Conservation (phyloP, 2,888 invertebrate species). For the Aporophyla lueneburgensis region DNA sequence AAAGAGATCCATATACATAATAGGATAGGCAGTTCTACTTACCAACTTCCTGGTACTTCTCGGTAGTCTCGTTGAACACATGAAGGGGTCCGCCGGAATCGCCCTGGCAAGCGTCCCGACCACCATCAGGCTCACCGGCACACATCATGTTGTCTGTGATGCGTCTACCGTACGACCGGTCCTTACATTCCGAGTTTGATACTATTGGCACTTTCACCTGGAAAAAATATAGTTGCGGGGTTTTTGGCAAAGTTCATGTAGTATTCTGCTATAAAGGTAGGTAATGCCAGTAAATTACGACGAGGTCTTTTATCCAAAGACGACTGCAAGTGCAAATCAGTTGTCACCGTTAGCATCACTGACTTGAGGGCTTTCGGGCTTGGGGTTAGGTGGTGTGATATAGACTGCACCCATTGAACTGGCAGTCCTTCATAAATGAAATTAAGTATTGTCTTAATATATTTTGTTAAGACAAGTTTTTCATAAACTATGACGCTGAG, state of each 20-base stretch:
- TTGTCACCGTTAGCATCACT: not conserved
- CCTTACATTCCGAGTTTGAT: slow-evolving; percentile 91
- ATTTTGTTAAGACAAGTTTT: not conserved
- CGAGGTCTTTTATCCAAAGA: not conserved
- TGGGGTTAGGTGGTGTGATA: not conserved
- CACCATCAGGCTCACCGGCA: slow-evolving; percentile 94
- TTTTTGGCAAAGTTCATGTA: not conserved
- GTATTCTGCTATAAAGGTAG: not conserved
- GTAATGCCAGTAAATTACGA: not conserved
- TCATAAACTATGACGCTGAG: not conserved
- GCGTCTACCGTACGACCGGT: slow-evolving; percentile 92
- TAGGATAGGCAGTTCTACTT: slow-evolving; percentile 68
- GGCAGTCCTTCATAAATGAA: not conserved
- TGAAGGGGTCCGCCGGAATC: slow-evolving; percentile 95
- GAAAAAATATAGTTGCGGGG: not conserved
- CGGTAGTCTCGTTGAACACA: slow-evolving; percentile 87
- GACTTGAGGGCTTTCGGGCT: not conserved
- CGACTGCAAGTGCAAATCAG: not conserved
- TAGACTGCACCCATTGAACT: not conserved
- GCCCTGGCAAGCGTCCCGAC: slow-evolving; percentile 95
- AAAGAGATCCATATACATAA: no score
- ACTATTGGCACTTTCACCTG: slow-evolving; percentile 88
- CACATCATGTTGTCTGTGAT: slow-evolving; percentile 96
- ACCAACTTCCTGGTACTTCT: slow-evolving; percentile 91
- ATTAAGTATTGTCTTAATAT: no score